phyloP scores from a whole-genome alignment of 2,113 vertebrate species.

The Fulmarus glacialis region DNA sequence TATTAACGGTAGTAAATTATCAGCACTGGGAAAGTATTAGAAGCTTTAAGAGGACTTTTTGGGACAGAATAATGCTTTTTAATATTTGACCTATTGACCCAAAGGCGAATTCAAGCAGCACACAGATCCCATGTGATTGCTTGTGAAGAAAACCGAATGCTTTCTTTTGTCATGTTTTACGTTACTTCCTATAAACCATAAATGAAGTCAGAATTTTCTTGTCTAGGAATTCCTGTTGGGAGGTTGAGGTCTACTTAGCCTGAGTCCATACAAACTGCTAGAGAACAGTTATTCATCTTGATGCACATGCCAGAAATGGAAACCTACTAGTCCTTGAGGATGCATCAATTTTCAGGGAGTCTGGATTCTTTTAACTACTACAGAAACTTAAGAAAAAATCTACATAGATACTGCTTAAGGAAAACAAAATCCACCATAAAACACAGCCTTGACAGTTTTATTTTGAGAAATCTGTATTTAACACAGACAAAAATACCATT shows the following conservation, averaged over 20 bases:
- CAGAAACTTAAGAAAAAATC: conserved; percentile 21
- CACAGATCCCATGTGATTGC: conserved; percentile 28
- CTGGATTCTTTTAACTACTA: conserved; percentile 49
- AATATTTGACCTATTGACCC: conserved; percentile 52
- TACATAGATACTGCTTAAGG: background rate
- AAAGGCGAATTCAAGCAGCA: conserved; percentile 30
- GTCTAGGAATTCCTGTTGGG: conserved; percentile 55
- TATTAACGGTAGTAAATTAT: conserved; percentile 40
- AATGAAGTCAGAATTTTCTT: conserved; percentile 56
- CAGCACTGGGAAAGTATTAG: conserved; percentile 19
- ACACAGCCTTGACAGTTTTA: conserved; percentile 23
- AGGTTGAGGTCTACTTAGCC: conserved; percentile 46
- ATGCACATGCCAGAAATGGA: conserved; percentile 54
- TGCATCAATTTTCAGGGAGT: conserved; percentile 51
- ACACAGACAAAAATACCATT: conserved; percentile 19
- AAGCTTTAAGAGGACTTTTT: conserved; percentile 49
- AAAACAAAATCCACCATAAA: conserved; percentile 36
- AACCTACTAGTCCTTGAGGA: conserved; percentile 61
- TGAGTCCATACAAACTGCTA: conserved; percentile 33
- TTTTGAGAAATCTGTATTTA: conserved; percentile 57
- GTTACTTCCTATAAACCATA: conserved; percentile 55
- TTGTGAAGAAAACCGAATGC: conserved; percentile 31
- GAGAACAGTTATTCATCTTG: conserved; percentile 45
- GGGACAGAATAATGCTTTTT: conserved; percentile 37
- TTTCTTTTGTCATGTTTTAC: conserved; percentile 43